Evolutionary conservation across 2,113 vertebrate genomes (phyloP), one percentile per base, ranked within the genome.

Genomic region (Peromyscus californicus): DNA sequence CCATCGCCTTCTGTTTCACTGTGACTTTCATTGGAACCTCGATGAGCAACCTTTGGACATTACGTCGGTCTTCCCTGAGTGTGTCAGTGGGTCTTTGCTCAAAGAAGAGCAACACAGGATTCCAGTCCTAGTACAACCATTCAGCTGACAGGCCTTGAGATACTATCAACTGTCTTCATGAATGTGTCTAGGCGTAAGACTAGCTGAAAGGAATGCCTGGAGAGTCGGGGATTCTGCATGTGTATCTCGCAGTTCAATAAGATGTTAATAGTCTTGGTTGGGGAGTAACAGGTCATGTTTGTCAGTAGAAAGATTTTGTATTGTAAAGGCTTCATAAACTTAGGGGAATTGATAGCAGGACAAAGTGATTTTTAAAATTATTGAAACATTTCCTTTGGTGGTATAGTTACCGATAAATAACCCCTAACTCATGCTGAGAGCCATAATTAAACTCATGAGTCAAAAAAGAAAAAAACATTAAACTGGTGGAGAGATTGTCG

Each of bases 311-410:
- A 85, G 7, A 70, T 54, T 89, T 57, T 95, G 36, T 65, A 67
- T 74, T 72, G 16, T 80, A 39, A 83, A 70, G 6, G 11, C 16
- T 51, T 97, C 36, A 21, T 79, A 13, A 83, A 54, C 63, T 89
- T 89, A 45, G 39, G 21, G 13, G 16, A n/a, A 12, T 90, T 65
- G 33, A 48, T 39, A 24, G 7, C 24, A 69, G n/a, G 61, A 1
- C n/a, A 92, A 85, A 94, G 33, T 17, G 54, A 67, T 82, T 89
- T 90, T 91, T 36, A 51, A 95, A 87, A 33, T 42, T 5, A 70
- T 65, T 90, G 79, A 12, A 33, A 78, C 29, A 48, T 33, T 69
- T 87, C 19, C 8, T 87, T 48, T 87, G 21, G 31, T 69, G 42
- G 22, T 36, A 4, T 22, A 36, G 63, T 36, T 36, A 7, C 26